These are phyloP conservation scores for Iguana delicatissima DNA, from an alignment of 2,797 vertebrate genomes.

Conservation along the genomic window DNA sequence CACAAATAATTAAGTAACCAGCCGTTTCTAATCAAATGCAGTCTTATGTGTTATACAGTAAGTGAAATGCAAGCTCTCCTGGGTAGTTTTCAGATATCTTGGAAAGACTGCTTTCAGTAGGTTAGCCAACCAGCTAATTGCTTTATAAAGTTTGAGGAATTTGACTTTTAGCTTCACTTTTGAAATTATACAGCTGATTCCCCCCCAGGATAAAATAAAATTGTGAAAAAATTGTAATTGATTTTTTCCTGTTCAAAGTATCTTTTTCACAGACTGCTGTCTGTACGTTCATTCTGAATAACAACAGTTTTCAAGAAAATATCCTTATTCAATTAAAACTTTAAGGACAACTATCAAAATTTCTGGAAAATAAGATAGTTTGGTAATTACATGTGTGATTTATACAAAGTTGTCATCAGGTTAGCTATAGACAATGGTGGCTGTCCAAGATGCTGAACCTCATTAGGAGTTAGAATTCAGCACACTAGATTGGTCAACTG, in stretches of 20 bases:
- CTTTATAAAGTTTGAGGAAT: conserved; percentile 14
- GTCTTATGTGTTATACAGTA: conserved; percentile 8
- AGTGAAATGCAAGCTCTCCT: conserved; percentile 27
- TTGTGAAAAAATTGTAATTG: not conserved
- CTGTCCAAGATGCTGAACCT: too few species aligned
- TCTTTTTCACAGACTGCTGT: not conserved
- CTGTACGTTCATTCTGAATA: not conserved
- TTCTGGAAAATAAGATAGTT: not conserved
- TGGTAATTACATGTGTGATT: not conserved
- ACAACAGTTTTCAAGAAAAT: not conserved
- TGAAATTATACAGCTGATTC: not conserved
- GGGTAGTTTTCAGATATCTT: conserved; percentile 10
- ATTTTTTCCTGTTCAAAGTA: not conserved
- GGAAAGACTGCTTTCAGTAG: conserved; percentile 15
- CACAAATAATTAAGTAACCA: conserved; percentile 34
- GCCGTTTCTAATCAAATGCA: conserved; percentile 39
- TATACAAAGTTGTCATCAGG: not conserved
- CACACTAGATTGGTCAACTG: too few species aligned
- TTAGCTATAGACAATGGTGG: too few species aligned
- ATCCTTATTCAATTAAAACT: not conserved
- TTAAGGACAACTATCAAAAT: not conserved
- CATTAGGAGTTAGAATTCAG: too few species aligned
- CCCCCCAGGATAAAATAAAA: not conserved
- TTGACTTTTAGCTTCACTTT: conserved; percentile 20
- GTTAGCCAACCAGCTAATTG: conserved; percentile 31